These are phyloP conservation scores for Drosophila macrospina DNA, from an alignment of 2,888 invertebrate species.

Conservation along the genomic window DNA sequence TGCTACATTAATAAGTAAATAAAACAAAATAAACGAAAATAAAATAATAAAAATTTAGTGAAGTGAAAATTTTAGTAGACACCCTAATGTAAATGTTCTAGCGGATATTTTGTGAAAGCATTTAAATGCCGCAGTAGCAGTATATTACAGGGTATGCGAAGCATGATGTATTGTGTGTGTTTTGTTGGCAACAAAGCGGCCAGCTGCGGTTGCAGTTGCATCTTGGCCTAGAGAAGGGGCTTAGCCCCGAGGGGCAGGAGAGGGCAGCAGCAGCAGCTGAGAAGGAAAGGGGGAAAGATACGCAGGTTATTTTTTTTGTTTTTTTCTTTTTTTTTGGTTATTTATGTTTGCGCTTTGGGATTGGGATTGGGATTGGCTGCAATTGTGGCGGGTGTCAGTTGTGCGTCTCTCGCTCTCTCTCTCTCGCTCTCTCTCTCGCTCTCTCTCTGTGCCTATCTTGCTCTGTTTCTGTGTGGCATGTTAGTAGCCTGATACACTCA, in stretches of 20 bases:
- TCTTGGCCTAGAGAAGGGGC: conserved; percentile 22
- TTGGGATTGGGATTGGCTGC: conserved; percentile 30
- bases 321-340: conserved; percentile 12
- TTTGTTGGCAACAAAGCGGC: not conserved
- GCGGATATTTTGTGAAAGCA: too few relatives aligned
- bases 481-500: conserved; percentile 1
- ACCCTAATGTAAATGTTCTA: too few relatives aligned
- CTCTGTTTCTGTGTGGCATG: conserved; percentile 2
- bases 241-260: not conserved
- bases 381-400: conserved; percentile 23
- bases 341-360: conserved; percentile 63
- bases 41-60: too few relatives aligned
- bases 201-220: conserved; percentile 31
- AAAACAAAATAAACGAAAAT: too few relatives aligned
- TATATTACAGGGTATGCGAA: conserved; percentile 9
- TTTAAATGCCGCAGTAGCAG: too few relatives aligned
- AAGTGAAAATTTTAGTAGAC: too few relatives aligned
- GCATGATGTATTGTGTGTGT: not conserved
- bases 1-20: too few relatives aligned
- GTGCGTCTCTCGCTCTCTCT: not conserved
- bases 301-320: conserved; percentile 7
- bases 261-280: too few relatives aligned
- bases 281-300: not conserved
- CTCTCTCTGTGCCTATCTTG: not conserved
- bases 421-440: not conserved